Evolutionary conservation across 2,888 invertebrate genomes (phyloP), one percentile per base, ranked within the genome.

Genomic region (Drosophila phalerata): DNA sequence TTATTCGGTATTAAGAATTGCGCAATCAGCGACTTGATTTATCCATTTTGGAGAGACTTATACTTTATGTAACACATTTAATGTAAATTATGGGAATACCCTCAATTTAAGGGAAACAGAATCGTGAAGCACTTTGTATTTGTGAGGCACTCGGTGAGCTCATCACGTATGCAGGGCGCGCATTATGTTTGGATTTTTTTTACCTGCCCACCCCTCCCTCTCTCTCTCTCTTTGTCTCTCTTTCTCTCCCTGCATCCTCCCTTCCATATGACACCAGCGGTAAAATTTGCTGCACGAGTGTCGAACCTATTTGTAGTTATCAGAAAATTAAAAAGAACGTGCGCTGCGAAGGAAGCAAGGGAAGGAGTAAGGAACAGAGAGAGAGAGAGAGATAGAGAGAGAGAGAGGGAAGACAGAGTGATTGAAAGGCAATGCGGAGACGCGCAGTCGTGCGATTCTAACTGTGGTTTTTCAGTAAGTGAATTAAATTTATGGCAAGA

Each of bases 301-400:
- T 85, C 78, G 86, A 85, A 88, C 88, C 87, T 85, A 85, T 85
- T 88, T 85, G 88, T 85, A 88, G 88, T 83, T 85, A 88, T 85
- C 88, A 88, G 88, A 85, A 88, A 88, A 84, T 84, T 88, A 88
- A 85, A 85, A 85, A 83, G 81, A 85, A 88, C 81, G 80, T 77
- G 78, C 56, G 48, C 45, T 49, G 56, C 11, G 15, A 8, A 40
- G 19, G 11, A 6, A 15, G 53, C n/a, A n/a, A 9, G 10, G 30
- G 9, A 8, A 30, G 30, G 22, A 9, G 6, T 11, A 1, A 5
- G 43, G 9, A 42, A 8, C 45, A 40, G 32, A 9, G 19, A 17
- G 3, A n/a, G 38, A 13, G 45, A 13, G 51, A 8, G 6, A 17
- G 40, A 43, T 42, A 40, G 25, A 15, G 19, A 42, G 48, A 5